These are phyloP conservation scores for Coptotermes formosanus DNA, from an alignment of 1,140 invertebrate genomes.

Conservation along the genomic window DNA sequence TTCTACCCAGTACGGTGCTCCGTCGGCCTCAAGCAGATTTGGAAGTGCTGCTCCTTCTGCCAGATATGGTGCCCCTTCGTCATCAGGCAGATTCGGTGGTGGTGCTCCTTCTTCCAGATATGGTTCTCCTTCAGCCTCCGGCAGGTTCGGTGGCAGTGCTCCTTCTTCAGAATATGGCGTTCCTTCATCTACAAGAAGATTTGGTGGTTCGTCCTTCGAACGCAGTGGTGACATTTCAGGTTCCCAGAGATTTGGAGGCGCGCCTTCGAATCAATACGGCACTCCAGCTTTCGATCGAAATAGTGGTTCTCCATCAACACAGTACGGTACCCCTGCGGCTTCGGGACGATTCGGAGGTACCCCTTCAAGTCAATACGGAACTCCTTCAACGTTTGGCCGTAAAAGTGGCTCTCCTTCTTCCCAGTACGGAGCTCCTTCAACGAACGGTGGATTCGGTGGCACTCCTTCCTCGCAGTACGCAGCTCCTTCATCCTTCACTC, in stretches of 20 bases:
- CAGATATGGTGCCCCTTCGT: background rate
- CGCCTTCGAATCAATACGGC: constrained; percentile 31
- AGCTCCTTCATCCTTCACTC: constrained; percentile 23
- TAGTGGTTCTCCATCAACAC: background rate
- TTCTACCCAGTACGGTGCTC: constrained; percentile 23
- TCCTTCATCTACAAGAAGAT: constrained; percentile 5
- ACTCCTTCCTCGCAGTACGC: constrained; percentile 19
- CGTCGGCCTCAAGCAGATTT: background rate
- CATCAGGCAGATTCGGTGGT: background rate
- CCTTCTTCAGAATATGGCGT: constrained; percentile 32
- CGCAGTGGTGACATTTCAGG: constrained; percentile 21
- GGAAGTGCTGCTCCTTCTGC: background rate
- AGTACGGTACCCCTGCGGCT: constrained; percentile 18
- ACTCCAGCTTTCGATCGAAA: background rate
- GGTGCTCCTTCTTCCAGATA: background rate
- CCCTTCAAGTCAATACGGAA: constrained; percentile 28
- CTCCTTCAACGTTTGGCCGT: background rate
- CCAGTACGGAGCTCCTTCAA: constrained; percentile 33
- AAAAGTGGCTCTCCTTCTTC: constrained; percentile 6
- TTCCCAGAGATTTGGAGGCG: background rate
- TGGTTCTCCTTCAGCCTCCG: background rate
- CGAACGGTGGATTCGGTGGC: background rate
- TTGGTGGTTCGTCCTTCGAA: background rate
- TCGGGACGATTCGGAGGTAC: background rate
- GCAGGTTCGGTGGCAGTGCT: background rate